Evolutionary conservation across 2,797 vertebrate species (phyloP).

Genomic region (Danionella dracula): DNA sequence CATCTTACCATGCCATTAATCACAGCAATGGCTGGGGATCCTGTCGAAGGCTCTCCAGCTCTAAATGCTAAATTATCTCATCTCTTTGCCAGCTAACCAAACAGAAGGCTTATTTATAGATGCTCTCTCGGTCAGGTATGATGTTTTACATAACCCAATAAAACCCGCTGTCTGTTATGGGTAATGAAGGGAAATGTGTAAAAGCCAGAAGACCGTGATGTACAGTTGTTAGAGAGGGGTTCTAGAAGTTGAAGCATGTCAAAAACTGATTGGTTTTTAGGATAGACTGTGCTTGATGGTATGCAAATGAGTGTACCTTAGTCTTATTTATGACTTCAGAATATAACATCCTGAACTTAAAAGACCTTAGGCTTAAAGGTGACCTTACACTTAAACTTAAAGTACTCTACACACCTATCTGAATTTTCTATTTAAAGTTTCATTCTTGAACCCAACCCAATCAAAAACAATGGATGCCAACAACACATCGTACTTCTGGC

Average conservation of each 20-base stretch:
- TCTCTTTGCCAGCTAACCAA: slow-evolving; percentile 30
- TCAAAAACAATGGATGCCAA: too few relatives aligned
- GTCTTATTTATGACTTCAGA: too few relatives aligned
- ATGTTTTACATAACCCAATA: slow-evolving; percentile 45
- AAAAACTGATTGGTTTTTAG: not conserved
- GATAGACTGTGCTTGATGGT: not conserved
- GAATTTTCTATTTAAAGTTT: too few relatives aligned
- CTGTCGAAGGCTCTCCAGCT: slow-evolving; percentile 9
- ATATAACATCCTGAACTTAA: too few relatives aligned
- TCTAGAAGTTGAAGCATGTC: not conserved
- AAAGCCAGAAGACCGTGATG: not conserved
- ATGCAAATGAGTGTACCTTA: too few relatives aligned
- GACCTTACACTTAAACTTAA: too few relatives aligned
- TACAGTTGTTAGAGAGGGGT: not conserved
- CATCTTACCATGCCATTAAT: slow-evolving; percentile 49
- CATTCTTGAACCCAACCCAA: too few relatives aligned
- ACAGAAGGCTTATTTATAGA: slow-evolving; percentile 34
- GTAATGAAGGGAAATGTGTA: slow-evolving; percentile 29
- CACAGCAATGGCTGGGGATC: slow-evolving; percentile 28
- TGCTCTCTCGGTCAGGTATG: slow-evolving; percentile 30
- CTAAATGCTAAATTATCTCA: slow-evolving; percentile 48
- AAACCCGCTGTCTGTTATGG: slow-evolving; percentile 17
- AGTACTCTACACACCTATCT: too few relatives aligned
- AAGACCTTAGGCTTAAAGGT: too few relatives aligned
- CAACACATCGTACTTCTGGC: too few relatives aligned